A percentile compares a stretch with the other conserved stretches of the same genome.
These are phyloP conservation scores for Platysternon megacephalum DNA, from an alignment of 2,113 vertebrate genomes.

Conservation along the genomic window DNA sequence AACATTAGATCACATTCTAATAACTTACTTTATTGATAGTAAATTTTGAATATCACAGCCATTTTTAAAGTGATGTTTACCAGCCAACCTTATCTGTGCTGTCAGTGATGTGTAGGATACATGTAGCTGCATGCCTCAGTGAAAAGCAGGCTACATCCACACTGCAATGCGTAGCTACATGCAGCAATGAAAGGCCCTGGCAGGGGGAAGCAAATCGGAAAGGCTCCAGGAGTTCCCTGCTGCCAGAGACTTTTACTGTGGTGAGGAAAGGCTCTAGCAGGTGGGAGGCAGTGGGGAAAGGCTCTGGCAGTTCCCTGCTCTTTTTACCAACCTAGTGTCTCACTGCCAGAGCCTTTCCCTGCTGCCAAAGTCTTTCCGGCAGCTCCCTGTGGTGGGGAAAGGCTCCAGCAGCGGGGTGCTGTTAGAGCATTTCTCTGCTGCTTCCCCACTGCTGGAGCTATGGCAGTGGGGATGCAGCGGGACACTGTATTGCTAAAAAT, in stretches of 20 bases:
- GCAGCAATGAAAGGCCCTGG: not conserved
- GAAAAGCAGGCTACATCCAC: not conserved
- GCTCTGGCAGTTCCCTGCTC: not conserved
- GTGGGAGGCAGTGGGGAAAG: not conserved
- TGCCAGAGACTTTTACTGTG: not conserved
- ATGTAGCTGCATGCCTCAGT: not conserved
- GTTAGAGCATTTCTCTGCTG: not conserved
- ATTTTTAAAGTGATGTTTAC: not conserved
- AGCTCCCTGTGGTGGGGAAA: not conserved
- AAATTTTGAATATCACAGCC: not conserved
- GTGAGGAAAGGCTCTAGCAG: not conserved
- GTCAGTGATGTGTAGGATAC: not conserved
- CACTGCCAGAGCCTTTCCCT: not conserved
- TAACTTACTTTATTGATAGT: not conserved
- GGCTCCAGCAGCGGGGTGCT: not conserved
- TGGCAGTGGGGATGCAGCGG: not conserved
- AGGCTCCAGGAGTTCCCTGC: not conserved
- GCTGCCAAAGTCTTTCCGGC: not conserved
- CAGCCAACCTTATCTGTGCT: not conserved
- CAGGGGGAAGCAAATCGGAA: not conserved
- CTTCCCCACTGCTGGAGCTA: not conserved
- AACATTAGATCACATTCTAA: not conserved
- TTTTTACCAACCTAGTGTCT: not conserved
- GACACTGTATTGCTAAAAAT: not conserved
- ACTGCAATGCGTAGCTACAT: not conserved